Evolutionary conservation across 1,140 invertebrate genomes (phyloP).

Genomic region (Nasonia vitripennis): DNA sequence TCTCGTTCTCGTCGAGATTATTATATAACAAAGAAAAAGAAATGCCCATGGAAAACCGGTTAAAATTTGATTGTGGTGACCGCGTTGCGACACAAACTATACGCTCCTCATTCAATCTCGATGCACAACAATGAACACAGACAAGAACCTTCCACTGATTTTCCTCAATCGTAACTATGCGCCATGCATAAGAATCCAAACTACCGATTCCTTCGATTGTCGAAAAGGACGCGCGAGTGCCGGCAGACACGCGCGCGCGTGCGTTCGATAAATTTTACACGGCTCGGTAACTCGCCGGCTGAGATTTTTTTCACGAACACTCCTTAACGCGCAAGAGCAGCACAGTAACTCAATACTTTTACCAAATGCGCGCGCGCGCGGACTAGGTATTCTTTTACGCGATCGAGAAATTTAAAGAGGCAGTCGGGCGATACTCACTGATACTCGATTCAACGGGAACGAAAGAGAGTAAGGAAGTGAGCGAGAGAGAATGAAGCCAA

Average conservation of each 20-base stretch:
- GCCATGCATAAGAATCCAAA: neutral
- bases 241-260: neutral
- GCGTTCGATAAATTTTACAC: conserved; percentile 33
- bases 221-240: neutral
- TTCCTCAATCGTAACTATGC: neutral
- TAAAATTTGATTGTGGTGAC: neutral
- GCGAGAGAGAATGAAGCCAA: neutral
- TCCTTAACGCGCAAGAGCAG: neutral
- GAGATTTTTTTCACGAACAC: neutral
- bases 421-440: conserved; percentile 47
- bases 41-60: neutral
- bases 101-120: too few species aligned
- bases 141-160: neutral
- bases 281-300: neutral
- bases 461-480: neutral
- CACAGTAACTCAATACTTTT: conserved; percentile 42
- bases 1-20: neutral
- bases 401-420: conserved; percentile 46
- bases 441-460: conserved; percentile 13
- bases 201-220: neutral
- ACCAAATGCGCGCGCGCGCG: too few species aligned
- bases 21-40: neutral
- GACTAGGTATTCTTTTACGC: conserved; percentile 27
- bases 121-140: neutral
- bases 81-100: too few species aligned